Base-by-base conservation (phyloP, 2,888 invertebrate species). In the Drosophila austrosaltans region DNA sequence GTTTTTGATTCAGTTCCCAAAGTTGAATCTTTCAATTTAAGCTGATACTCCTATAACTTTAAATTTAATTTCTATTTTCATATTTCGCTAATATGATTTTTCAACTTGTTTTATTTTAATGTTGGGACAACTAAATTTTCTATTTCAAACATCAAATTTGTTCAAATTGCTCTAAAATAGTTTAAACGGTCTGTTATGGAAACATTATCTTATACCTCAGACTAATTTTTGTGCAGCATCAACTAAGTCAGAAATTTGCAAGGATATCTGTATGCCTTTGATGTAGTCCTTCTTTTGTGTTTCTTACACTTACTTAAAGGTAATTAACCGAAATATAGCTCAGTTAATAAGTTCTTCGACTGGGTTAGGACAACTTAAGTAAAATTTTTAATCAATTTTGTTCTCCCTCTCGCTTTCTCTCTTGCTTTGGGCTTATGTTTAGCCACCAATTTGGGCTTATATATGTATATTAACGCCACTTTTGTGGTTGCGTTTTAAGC, bases 401-500 rank as follows among this genome's bases (percentile, higher is more conserved):
- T 20, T 48, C 3, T 16, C 0, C 16, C 16, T 10, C 22, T 12
- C 10, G 22, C 10, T 8, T 12, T 48, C 25, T 36, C 10, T 1
- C 4, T 48, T 1, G 3, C 10, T 22, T 48, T 48, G 3, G 22
- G 22, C 25, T 48, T 22, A 48, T 48, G 48, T 48, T 48, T 10
- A 48, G 48, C 22, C 48, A 22, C 22, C 22, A 48, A 25, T 48
- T 48, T 48, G 32, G 36, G 32, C 32, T 56, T 56, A 16, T 56
- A 56, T 32, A 16, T 56, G 32, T 32, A 32, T 32, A 56, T 56
- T 56, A 30, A 32, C 32, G 48, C 10, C 48, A 48, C 22, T 25
- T 48, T 48, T 48, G 48, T 48, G 48, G 48, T 48, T 36, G 72
- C 60, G 66, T 77, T 74, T 36, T 48, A 40, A 48, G 56, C 25